These are phyloP conservation scores for Microctenopoma steveboyesi DNA, from an alignment of 2,797 vertebrate genomes.

Conservation along the genomic window DNA sequence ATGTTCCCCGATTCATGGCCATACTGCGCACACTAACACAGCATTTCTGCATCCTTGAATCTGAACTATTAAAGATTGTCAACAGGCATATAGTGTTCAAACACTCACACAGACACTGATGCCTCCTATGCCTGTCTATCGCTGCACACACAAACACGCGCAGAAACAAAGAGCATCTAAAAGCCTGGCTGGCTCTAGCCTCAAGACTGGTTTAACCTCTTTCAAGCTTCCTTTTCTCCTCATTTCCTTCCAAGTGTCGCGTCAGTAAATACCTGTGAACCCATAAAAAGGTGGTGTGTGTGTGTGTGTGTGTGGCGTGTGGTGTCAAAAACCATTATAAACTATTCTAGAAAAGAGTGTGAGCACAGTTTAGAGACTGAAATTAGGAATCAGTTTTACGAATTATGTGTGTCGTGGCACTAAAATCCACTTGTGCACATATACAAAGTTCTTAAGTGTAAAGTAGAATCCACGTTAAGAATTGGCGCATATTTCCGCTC, in stretches of 20 bases:
- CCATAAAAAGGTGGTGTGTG: background rate
- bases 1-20: constrained; percentile 10
- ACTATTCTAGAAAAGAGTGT: too few species aligned
- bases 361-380: background rate
- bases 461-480: background rate
- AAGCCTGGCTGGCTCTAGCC: constrained; percentile 54
- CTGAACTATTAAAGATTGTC: background rate
- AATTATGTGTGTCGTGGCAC: background rate
- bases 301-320: background rate
- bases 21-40: background rate
- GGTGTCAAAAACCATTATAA: constrained; percentile 11
- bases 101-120: background rate
- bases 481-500: background rate
- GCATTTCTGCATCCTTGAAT: background rate
- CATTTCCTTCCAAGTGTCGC: constrained; percentile 54
- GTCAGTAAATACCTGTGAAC: constrained; percentile 23
- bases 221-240: constrained; percentile 31
- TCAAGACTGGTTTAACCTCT: constrained; percentile 45
- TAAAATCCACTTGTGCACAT: too few species aligned
- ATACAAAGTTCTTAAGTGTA: background rate
- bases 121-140: background rate
- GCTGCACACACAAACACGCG: background rate
- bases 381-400: background rate
- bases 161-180: constrained; percentile 34
- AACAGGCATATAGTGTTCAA: background rate